These are phyloP conservation scores for Osmerus mordax DNA, from an alignment of 2,113 vertebrate species.

Conservation along the genomic window DNA sequence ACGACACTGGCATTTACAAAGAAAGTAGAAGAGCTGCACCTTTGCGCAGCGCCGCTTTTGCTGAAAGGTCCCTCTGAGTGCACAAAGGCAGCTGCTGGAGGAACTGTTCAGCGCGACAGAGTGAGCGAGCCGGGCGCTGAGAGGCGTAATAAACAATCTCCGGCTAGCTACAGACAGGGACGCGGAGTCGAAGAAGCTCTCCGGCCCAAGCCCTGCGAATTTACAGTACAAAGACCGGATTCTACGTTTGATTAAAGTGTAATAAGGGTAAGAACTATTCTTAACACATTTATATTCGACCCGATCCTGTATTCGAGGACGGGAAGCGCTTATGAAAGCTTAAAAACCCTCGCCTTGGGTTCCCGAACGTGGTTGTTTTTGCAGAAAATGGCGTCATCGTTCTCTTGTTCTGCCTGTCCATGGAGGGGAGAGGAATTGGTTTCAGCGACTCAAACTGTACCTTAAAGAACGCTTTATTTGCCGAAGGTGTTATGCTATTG, in stretches of 20 bases:
- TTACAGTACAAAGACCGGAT: conserved; percentile 26
- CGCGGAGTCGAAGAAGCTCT: conserved; percentile 45
- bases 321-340: conserved; percentile 41
- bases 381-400: conserved; percentile 82
- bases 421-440: conserved; percentile 61
- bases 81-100: conserved; percentile 77
- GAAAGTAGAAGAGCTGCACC: conserved; percentile 65
- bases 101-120: conserved; percentile 66
- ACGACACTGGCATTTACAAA: conserved; percentile 32
- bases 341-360: conserved; percentile 61
- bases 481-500: conserved; percentile 5
- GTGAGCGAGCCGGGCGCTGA: conserved; percentile 64
- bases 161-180: conserved; percentile 31
- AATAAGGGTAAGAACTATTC: conserved; percentile 63
- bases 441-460: conserved; percentile 59
- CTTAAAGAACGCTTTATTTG: not conserved
- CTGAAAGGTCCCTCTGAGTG: conserved; percentile 72
- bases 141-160: conserved; percentile 67
- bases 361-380: conserved; percentile 72
- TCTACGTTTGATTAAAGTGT: conserved; percentile 9
- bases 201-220: conserved; percentile 37
- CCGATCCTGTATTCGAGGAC: conserved; percentile 17
- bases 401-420: conserved; percentile 72
- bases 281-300: conserved; percentile 31
- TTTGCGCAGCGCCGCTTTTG: conserved; percentile 75